phyloP scores from a whole-genome alignment of 2,797 vertebrate genomes.

The Hyperoplus immaculatus region DNA sequence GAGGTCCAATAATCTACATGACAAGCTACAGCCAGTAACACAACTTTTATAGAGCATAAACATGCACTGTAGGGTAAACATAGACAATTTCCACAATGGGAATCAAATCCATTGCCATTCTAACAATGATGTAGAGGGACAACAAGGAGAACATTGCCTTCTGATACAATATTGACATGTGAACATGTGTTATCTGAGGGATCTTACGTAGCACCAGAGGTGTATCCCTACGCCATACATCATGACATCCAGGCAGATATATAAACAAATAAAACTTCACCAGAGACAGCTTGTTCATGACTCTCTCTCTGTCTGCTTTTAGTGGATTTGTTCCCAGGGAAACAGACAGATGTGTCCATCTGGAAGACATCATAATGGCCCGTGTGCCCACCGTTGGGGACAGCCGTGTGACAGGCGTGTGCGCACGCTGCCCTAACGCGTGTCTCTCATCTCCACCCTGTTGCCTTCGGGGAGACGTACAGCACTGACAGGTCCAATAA shows the following conservation, averaged over 20 bases:
- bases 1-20: conserved; percentile 60
- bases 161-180: conserved; percentile 58
- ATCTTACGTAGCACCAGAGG: conserved; percentile 35
- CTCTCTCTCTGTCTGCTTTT: conserved; percentile 59
- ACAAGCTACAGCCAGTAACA: conserved; percentile 52
- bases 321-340: conserved; percentile 70
- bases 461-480: conserved; percentile 75
- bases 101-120: conserved; percentile 47
- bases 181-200: conserved; percentile 53
- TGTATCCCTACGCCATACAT: conserved; percentile 42
- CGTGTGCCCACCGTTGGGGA: conserved; percentile 69
- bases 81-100: conserved; percentile 25
- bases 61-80: conserved; percentile 34
- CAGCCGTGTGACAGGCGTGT: conserved; percentile 75
- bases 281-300: conserved; percentile 46
- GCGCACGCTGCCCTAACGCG: conserved; percentile 54
- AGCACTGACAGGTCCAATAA: conserved; percentile 83
- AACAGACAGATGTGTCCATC: conserved; percentile 82
- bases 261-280: conserved; percentile 71
- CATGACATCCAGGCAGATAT: conserved; percentile 42
- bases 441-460: conserved; percentile 77
- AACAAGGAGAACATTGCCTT: conserved; percentile 44
- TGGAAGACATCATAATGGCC: conserved; percentile 81
- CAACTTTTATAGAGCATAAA: conserved; percentile 28
- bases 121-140: conserved; percentile 46